Percentiles rank a stretch among this genome's conserved stretches.
These are phyloP conservation scores for Ostrea edulis DNA, from an alignment of 1,140 invertebrate species.

Conservation along the genomic window DNA sequence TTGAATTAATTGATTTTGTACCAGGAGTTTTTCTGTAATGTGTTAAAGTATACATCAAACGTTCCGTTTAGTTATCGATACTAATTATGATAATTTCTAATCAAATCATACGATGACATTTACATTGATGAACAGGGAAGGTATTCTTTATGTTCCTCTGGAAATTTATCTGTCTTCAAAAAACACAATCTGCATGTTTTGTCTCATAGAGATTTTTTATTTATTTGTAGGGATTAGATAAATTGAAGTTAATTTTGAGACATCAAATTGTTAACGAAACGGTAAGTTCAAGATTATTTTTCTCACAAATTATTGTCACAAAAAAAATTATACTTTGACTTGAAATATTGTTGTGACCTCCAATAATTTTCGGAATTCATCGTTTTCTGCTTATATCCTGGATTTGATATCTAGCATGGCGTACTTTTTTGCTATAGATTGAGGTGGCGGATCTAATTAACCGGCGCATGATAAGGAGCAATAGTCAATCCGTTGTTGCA, in stretches of 20 bases:
- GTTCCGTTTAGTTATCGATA: too few relatives aligned
- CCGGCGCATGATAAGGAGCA: constrained; percentile 52
- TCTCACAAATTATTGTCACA: neutral
- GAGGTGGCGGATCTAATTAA: constrained; percentile 63
- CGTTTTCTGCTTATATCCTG: neutral
- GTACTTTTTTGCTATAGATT: constrained; percentile 57
- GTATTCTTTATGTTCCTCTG: too few relatives aligned
- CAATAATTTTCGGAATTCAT: too few relatives aligned
- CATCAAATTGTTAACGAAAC: constrained; percentile 65
- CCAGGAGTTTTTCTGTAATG: too few relatives aligned
- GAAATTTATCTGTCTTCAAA: too few relatives aligned
- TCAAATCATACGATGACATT: too few relatives aligned
- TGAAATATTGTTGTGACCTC: too few relatives aligned
- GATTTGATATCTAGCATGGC: too few relatives aligned
- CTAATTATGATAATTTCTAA: too few relatives aligned
- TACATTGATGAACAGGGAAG: too few relatives aligned
- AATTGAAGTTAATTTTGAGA: constrained; percentile 57
- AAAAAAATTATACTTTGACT: neutral
- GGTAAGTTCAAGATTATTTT: constrained; percentile 41
- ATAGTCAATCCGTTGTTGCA: constrained; percentile 51
- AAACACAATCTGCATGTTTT: neutral
- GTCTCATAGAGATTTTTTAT: constrained; percentile 11
- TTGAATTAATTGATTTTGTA: too few relatives aligned
- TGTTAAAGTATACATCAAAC: too few relatives aligned
- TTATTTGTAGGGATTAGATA: constrained; percentile 54